Conservation (phyloP, 2,888 invertebrate species). For the Drosophila longiperda region DNA sequence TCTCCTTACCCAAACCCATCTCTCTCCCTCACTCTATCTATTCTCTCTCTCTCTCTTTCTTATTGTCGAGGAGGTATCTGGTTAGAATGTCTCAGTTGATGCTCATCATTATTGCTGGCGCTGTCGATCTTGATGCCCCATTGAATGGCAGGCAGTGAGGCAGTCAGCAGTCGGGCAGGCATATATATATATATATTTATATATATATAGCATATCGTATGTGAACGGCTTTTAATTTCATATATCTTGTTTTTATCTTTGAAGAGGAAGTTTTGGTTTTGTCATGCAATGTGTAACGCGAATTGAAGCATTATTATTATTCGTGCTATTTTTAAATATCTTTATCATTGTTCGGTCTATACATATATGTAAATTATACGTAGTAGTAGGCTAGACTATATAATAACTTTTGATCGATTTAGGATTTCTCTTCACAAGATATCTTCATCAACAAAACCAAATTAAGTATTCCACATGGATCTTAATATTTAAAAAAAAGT, state of each 20-base stretch:
- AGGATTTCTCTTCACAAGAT: background rate
- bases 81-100: constrained; percentile 63
- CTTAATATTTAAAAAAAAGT: background rate
- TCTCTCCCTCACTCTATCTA: background rate
- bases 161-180: constrained; percentile 13
- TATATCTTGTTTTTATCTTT: constrained; percentile 36
- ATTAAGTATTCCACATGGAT: background rate
- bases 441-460: background rate
- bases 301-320: background rate
- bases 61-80: constrained; percentile 24
- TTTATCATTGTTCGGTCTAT: no score
- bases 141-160: constrained; percentile 41
- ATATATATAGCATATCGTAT: constrained; percentile 22
- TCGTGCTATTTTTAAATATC: background rate
- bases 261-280: background rate
- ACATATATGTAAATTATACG: no score
- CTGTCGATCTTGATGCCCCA: constrained; percentile 58
- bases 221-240: constrained; percentile 74
- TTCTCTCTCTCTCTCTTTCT: background rate
- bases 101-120: constrained; percentile 61
- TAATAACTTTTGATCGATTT: background rate
- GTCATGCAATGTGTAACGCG: background rate
- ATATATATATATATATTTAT: background rate
- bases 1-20: background rate
- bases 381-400: no score